These are phyloP conservation scores for Mythimna impura DNA, from an alignment of 2,888 invertebrate species.

Conservation along the genomic window DNA sequence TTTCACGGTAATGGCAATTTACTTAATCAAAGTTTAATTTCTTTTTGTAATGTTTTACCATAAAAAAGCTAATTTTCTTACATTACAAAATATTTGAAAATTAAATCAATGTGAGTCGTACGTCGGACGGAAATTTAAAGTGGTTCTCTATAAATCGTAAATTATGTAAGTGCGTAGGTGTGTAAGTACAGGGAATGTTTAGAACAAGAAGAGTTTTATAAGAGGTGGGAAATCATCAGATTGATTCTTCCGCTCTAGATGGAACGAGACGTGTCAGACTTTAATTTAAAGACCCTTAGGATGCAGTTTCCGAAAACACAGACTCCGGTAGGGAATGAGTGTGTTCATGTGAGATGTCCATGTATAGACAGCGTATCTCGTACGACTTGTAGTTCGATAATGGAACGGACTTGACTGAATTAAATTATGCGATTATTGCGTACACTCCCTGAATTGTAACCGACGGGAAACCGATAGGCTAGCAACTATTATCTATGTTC, in stretches of 20 bases:
- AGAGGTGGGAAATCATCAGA: too few species aligned
- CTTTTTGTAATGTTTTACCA: conserved; percentile 37
- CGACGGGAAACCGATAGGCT: too few species aligned
- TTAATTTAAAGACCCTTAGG: neutral
- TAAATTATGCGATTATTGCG: neutral
- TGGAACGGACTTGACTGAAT: neutral
- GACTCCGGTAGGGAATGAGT: neutral
- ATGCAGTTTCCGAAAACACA: neutral
- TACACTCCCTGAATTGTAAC: neutral
- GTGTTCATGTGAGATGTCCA: neutral
- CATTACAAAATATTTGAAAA: conserved; percentile 39
- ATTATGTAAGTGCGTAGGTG: neutral
- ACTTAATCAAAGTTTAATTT: conserved; percentile 62
- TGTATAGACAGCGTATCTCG: neutral
- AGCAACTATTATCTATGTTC: too few species aligned
- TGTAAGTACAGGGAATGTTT: neutral
- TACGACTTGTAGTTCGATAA: neutral
- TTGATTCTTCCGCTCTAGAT: too few species aligned
- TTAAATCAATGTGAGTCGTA: conserved; percentile 25
- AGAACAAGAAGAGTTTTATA: neutral
- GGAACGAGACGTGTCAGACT: too few species aligned
- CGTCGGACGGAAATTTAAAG: conserved; percentile 15
- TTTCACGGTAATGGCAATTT: conserved; percentile 68
- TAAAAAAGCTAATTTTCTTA: conserved; percentile 53
- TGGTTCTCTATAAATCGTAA: conserved; percentile 15